Percentiles rank a stretch among this genome's conserved stretches.
phyloP scores from a whole-genome alignment of 2,797 vertebrate species.

The Halcyon smyrnensis region DNA sequence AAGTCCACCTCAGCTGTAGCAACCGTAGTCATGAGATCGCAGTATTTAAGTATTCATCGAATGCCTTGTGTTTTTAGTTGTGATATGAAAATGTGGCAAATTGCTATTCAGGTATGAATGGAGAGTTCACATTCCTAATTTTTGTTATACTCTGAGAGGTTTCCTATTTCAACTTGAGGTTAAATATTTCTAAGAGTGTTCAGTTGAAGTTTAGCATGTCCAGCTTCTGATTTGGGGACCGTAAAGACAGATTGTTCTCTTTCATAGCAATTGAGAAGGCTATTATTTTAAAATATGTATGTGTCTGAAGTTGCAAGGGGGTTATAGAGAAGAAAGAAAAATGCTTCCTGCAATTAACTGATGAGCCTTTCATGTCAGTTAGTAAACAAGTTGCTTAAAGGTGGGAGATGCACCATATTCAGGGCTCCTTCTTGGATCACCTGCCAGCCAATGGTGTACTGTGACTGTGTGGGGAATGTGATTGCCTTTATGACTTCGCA shows the following conservation, averaged over 20 bases:
- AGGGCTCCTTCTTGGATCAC: neutral
- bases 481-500: neutral
- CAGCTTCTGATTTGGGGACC: neutral
- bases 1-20: neutral
- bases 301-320: neutral
- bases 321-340: neutral
- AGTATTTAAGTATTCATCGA: neutral
- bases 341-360: neutral
- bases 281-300: neutral
- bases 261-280: neutral
- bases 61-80: neutral
- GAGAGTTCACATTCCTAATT: neutral
- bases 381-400: neutral
- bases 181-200: neutral
- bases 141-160: neutral
- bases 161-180: neutral
- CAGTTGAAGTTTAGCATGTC: neutral
- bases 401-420: neutral
- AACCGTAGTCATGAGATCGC: neutral
- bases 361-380: neutral
- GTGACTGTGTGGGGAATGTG: neutral
- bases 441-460: neutral
- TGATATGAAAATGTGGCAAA: neutral
- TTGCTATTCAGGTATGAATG: neutral
- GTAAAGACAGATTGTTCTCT: neutral